Base-by-base conservation (phyloP, 1,140 invertebrate species). In the Drosophila azteca region DNA sequence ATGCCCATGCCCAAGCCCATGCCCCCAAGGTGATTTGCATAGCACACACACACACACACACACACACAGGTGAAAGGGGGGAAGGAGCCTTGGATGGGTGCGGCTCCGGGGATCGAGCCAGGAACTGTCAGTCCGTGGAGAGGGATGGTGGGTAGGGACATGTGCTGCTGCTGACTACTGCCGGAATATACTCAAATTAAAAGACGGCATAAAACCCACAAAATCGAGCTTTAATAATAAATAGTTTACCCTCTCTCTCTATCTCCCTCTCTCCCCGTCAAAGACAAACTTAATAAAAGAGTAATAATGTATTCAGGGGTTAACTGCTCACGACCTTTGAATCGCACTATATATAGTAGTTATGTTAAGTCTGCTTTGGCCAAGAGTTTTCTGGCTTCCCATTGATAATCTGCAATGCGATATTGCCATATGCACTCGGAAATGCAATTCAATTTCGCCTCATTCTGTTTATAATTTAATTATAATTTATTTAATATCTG, bases 11-110 rank as follows among this genome's bases (percentile, higher is more conserved):
- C 24, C 24, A 3, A 5, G 24, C 67, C 77, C 71, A 45, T 76
- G 73, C 39, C 73, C 82, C 78, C 59, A 60, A 71, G 83, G 78
- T 82, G 83, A 82, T 68, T 78, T 82, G 69, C 79, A 77, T 63
- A 63, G 64, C 70, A 17, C 31, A 49, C 49, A 61, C 17, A 20
- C 17, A 20, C 70, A 17, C 31, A 49, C 49, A 61, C 17, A 20
- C 17, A 20, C 17, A 20, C 17, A 20, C 17, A 20, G 66, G 41
- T 62, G 69, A 22, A 3, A 22, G n/a, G 55, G 26, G 26, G 26
- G 0, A 2, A 7, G 6, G 1, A 1, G 26, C 26, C 26, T 29
- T 7, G 26, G 6, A 26, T 26, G 26, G 5, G 26, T 26, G 26
- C 26, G 26, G 7, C 31, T 31, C 31, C 31, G 8, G 8, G 31